These are phyloP conservation scores for Menidia beryllina DNA, from an alignment of 2,113 vertebrate species.

Conservation along the genomic window DNA sequence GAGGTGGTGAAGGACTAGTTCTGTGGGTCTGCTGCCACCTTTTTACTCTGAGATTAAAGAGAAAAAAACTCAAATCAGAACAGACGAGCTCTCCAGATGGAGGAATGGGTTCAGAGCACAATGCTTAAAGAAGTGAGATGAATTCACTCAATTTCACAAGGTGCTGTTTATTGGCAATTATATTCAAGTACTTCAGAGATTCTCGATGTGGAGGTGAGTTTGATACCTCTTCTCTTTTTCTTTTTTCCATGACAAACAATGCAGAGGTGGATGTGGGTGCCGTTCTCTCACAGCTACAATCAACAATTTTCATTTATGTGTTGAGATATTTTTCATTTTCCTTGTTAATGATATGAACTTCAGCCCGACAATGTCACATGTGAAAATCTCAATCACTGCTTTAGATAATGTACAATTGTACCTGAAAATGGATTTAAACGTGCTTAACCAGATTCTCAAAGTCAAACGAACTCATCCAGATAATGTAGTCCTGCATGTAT, in stretches of 20 bases:
- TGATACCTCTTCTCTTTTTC: conserved; percentile 53
- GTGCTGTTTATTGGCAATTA: conserved; percentile 76
- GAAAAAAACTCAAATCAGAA: conserved; percentile 36
- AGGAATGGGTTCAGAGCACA: conserved; percentile 42
- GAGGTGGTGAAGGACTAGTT: conserved; percentile 15
- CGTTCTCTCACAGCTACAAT: conserved; percentile 29
- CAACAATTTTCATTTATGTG: not conserved
- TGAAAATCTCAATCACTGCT: no score
- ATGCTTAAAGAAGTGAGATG: conserved; percentile 38
- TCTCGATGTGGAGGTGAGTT: conserved; percentile 46
- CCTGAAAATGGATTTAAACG: no score
- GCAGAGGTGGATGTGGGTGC: conserved; percentile 35
- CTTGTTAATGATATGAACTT: conserved; percentile 15
- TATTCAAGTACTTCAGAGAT: conserved; percentile 66
- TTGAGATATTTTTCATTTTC: conserved; percentile 6
- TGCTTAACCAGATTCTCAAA: no score
- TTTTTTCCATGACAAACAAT: conserved; percentile 31
- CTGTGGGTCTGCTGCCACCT: conserved; percentile 13
- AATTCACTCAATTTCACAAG: conserved; percentile 60
- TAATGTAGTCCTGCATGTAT: no score
- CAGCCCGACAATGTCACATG: not conserved
- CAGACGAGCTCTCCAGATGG: conserved; percentile 40
- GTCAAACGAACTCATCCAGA: no score
- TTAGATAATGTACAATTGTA: no score
- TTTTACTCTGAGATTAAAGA: conserved; percentile 48